Percentiles rank a stretch among this genome's conserved stretches.
These are phyloP conservation scores for Eupithecia tripunctaria DNA, from an alignment of 2,888 invertebrate species.

Conservation along the genomic window DNA sequence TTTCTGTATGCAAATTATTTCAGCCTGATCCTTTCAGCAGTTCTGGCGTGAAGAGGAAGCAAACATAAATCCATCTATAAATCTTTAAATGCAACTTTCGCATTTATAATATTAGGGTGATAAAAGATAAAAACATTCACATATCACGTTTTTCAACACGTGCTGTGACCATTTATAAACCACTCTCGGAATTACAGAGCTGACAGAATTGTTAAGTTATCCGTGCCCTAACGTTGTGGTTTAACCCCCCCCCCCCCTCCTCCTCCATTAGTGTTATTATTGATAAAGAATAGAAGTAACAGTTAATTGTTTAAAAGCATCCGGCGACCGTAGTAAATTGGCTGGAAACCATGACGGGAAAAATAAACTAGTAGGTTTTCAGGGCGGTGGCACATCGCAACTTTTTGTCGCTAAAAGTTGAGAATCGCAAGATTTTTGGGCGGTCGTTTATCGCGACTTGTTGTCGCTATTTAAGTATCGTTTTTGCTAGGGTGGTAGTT, in stretches of 20 bases:
- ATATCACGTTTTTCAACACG: background rate
- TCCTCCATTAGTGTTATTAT: background rate
- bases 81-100: too few species aligned
- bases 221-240: background rate
- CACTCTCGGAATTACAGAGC: background rate
- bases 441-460: background rate
- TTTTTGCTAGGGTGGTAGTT: too few species aligned
- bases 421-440: background rate
- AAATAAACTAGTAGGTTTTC: conserved; percentile 9
- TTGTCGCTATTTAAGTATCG: background rate
- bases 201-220: background rate
- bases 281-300: conserved; percentile 5
- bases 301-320: conserved; percentile 69
- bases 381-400: background rate
- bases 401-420: background rate
- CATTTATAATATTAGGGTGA: too few species aligned
- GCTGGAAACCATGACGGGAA: conserved; percentile 28
- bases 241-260: background rate
- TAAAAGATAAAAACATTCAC: background rate
- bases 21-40: too few species aligned
- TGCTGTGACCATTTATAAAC: background rate
- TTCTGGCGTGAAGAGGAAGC: too few species aligned
- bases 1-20: too few species aligned
- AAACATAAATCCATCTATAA: too few species aligned
- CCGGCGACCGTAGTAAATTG: conserved; percentile 38